Evolutionary conservation across 1,140 invertebrate genomes (phyloP).

Genomic region (Formica selysi): DNA sequence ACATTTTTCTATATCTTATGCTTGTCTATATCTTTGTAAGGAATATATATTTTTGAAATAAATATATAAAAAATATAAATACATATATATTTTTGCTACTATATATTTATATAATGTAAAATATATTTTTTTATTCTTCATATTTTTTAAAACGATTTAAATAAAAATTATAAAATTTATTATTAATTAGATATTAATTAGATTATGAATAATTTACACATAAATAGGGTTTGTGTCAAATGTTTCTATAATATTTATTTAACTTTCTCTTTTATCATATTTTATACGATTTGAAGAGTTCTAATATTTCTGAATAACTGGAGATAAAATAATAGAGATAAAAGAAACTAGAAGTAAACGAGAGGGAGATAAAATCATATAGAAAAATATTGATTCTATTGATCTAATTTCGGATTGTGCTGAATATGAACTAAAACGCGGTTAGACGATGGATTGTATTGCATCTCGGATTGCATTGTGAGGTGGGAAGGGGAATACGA

Average conservation of each 20-base stretch:
- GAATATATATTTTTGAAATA: no score
- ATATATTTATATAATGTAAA: no score
- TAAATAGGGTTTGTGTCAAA: background rate
- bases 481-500: background rate
- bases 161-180: no score
- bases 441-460: background rate
- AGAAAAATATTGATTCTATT: background rate
- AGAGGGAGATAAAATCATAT: background rate
- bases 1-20: background rate
- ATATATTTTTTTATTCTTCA: no score
- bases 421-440: background rate
- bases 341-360: background rate
- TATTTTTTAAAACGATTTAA: no score
- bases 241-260: background rate
- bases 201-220: background rate
- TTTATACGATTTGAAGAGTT: background rate
- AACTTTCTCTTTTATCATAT: background rate
- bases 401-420: background rate
- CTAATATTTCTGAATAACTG: background rate
- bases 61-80: no score
- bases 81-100: no score
- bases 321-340: background rate
- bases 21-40: background rate
- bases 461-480: background rate
- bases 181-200: background rate